A percentile compares a stretch with the other conserved stretches of the same genome.
phyloP scores from a whole-genome alignment of 2,797 vertebrate genomes.

The Poeciliopsis presidionis region DNA sequence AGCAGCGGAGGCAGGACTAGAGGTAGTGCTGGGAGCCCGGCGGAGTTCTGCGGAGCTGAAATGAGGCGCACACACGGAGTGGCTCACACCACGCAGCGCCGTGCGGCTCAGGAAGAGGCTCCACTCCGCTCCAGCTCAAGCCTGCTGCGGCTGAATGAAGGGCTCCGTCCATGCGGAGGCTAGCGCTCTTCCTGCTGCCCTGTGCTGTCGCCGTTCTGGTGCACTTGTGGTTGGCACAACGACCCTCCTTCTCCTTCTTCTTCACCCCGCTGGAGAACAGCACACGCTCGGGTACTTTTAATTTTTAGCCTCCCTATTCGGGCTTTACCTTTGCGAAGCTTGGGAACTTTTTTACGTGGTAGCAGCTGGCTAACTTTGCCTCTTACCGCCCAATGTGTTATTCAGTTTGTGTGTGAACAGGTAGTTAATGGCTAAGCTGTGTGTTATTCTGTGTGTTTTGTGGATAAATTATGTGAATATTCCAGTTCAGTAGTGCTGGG shows the following conservation, averaged over 20 bases:
- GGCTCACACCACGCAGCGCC: conserved; percentile 43
- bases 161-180: conserved; percentile 91
- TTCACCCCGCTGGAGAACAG: conserved; percentile 72
- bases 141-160: conserved; percentile 68
- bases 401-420: conserved; percentile 29
- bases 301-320: conserved; percentile 16
- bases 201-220: conserved; percentile 90
- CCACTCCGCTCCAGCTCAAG: conserved; percentile 57
- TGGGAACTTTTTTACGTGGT: conserved; percentile 61
- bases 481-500: conserved; percentile 53
- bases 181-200: conserved; percentile 86
- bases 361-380: conserved; percentile 52
- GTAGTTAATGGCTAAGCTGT: conserved; percentile 22
- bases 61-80: conserved; percentile 47
- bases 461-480: conserved; percentile 9
- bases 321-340: conserved; percentile 23
- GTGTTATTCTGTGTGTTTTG: background rate
- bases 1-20: conserved; percentile 68
- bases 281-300: conserved; percentile 73
- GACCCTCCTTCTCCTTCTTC: conserved; percentile 57
- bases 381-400: background rate
- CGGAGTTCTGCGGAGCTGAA: conserved; percentile 62
- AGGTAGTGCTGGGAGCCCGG: conserved; percentile 57
- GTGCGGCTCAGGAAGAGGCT: conserved; percentile 57
- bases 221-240: conserved; percentile 88